Evolutionary conservation across 2,888 invertebrate genomes (phyloP), one percentile per base, ranked within the genome.

Genomic region (Perdita meconis): DNA sequence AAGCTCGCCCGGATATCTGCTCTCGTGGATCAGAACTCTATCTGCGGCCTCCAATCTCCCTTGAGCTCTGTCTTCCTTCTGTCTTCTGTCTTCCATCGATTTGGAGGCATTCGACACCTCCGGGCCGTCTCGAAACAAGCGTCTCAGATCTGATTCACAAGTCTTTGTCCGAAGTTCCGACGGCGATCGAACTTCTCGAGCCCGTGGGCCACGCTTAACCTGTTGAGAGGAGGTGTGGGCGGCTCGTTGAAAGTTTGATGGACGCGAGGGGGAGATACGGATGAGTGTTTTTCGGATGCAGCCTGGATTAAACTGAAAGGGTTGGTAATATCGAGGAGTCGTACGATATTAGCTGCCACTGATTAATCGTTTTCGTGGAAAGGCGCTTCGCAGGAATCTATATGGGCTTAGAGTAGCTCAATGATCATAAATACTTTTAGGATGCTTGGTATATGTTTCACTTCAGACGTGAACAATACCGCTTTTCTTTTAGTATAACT

Each of bases 1-100:
- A 86, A 83, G 72, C 75, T 47, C 71, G 63, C 44, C 74, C 77
- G 78, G 78, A 81, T 86, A 86, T 80, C 85, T 78, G 69, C 38
- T 68, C 78, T 82, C 66, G 81, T 83, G 70, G 81, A 82, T 75
- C 75, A 56, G 51, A 42, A 66, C 44, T 76, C 50, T 69, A 66
- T 69, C 76, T 78, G 16, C 13, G 19, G 22, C 50, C 63, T 68
- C 40, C 44, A 44, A 66, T 66, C 66, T 34, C 44, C 24, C 12
- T 16, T 22, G 24, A 38, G 53, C 53, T 63, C 60, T 26, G 22
- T 55, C 30, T 36, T 3, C 30, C 13, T 55, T 30, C 24, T 19
- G 2, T 26, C 19, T 19, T 24, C 22, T 19, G 22, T 30, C 53
- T 47, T 13, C 38, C 44, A 44, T 38, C 26, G 36, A 30, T 26